Base-by-base conservation (phyloP, 2,888 invertebrate species). In the Xylocampa areola region DNA sequence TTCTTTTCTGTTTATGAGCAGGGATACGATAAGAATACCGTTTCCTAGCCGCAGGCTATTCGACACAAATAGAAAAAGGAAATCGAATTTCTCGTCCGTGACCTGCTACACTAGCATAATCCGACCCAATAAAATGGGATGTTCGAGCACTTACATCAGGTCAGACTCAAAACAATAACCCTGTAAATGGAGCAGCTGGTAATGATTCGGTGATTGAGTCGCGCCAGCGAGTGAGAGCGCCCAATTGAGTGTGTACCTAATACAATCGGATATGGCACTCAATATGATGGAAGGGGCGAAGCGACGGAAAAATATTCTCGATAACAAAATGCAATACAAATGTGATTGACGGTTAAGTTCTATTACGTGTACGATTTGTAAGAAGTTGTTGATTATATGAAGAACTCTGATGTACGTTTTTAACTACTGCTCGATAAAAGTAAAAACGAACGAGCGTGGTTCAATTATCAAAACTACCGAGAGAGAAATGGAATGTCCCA, bases 401-500 rank as follows among this genome's bases (percentile, higher is more conserved):
- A 75, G 82, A 87, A 89, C 86, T 81, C 85, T 77, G 78, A 86
- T 86, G 73, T 49, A 17, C n/a, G n/a, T 41, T 79, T 84, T 73
- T 33, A 62, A 70, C 68, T 63, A 76, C 65, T 71, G 75, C 75
- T 68, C 73, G 78, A 84, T 85, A 88, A 87, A 89, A 88, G 85
- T 87, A 87, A 90, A 87, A 88, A 80, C 85, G 79, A 73, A 76
- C 76, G 77, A 77, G 68, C 69, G 77, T 64, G 72, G 80, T 83
- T 85, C 88, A 87, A 91, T 90, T 90, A 91, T 88, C 86, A 88
- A 88, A 91, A 90, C 86, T 87, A 84, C 82, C 81, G 87, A 87
- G 87, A 90, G 90, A 90, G 91, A 91, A 93, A 91, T 90, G 89
- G 89, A 90, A 90, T 91, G 90, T 86, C 81, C 85, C 86, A 87